Conservation (phyloP, 2,113 vertebrate species). For the Noturus placidus region DNA sequence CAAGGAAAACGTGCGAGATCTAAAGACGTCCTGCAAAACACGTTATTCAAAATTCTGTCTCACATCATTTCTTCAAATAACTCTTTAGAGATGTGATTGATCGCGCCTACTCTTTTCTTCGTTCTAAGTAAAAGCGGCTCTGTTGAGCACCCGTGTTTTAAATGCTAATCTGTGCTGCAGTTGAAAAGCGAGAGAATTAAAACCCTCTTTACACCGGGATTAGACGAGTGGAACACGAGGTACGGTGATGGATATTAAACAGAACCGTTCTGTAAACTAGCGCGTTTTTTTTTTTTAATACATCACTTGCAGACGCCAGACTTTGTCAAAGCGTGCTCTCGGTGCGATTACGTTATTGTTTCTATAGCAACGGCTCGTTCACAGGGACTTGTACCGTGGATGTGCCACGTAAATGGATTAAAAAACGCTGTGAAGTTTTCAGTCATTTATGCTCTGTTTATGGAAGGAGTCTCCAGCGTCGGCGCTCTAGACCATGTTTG, state of each 20-base stretch:
- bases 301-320: background rate
- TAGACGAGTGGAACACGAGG: background rate
- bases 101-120: background rate
- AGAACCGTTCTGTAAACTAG: background rate
- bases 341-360: background rate
- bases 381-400: background rate
- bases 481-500: too few relatives aligned
- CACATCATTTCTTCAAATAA: background rate
- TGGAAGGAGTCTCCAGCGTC: background rate
- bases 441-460: background rate
- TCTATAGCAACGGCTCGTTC: background rate
- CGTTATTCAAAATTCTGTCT: constrained; percentile 23
- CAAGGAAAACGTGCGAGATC: background rate
- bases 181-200: background rate
- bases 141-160: background rate
- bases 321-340: background rate
- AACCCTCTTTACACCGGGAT: background rate
- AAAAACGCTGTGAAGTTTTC: background rate
- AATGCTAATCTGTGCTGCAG: constrained; percentile 3
- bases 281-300: background rate
- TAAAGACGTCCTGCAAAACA: background rate
- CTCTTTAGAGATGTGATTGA: background rate
- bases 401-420: background rate
- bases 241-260: background rate
- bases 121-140: background rate